Conservation (phyloP, 2,113 vertebrate species). For the Pachycephala philippinensis region DNA sequence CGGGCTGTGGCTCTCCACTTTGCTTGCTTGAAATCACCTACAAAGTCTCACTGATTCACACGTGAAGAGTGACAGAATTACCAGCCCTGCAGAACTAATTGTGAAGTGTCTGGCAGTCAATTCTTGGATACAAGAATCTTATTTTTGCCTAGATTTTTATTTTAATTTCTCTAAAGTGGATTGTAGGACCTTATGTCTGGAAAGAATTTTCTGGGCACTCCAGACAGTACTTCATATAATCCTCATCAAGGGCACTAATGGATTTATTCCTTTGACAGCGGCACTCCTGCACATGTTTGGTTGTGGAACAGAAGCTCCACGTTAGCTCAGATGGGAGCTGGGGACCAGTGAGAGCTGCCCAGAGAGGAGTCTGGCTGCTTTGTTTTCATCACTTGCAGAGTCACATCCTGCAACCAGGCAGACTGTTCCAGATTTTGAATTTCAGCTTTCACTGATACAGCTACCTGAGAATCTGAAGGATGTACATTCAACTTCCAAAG, state of each 20-base stretch:
- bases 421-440: not conserved
- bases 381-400: not conserved
- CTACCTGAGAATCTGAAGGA: not conserved
- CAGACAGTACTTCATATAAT: not conserved
- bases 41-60: not conserved
- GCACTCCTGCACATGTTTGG: not conserved
- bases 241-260: not conserved
- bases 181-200: not conserved
- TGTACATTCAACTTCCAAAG: not conserved
- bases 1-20: not conserved
- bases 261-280: not conserved
- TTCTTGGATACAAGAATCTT: not conserved
- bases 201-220: slow-evolving; percentile 8
- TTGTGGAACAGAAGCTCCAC: not conserved
- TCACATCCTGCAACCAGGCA: not conserved
- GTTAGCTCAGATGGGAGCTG: not conserved
- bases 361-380: not conserved
- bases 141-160: not conserved
- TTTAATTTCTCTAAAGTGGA: not conserved
- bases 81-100: not conserved
- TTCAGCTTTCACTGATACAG: not conserved
- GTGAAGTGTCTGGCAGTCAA: not conserved
- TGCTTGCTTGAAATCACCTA: not conserved
- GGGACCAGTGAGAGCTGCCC: not conserved
- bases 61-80: not conserved